phyloP scores from a whole-genome alignment of 2,797 vertebrate species.

The Myotis findleyi region DNA sequence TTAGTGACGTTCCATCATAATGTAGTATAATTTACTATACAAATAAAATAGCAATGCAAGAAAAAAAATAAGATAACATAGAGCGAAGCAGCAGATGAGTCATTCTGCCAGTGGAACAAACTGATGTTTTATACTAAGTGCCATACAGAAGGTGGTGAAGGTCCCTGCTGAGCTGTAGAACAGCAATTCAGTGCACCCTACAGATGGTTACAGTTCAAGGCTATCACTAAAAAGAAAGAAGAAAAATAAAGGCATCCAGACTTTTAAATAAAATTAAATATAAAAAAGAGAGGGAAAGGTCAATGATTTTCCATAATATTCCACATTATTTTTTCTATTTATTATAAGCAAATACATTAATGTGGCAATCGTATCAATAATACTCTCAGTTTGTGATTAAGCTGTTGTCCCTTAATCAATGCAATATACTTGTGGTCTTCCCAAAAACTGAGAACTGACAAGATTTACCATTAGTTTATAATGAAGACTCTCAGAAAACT shows the following conservation, averaged over 20 bases:
- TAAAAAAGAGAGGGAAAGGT: slow-evolving; percentile 44
- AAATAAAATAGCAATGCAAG: slow-evolving; percentile 72
- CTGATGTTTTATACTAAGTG: slow-evolving; percentile 76
- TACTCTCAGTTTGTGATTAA: background rate
- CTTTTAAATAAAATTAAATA: slow-evolving; percentile 33
- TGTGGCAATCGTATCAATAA: background rate
- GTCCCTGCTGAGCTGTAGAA: slow-evolving; percentile 75
- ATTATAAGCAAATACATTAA: slow-evolving; percentile 18
- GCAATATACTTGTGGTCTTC: background rate
- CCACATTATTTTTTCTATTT: background rate
- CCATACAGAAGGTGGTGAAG: slow-evolving; percentile 75
- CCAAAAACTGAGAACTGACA: background rate
- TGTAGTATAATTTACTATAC: slow-evolving; percentile 42
- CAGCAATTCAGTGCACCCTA: slow-evolving; percentile 57
- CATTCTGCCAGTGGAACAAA: slow-evolving; percentile 81
- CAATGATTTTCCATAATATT: slow-evolving; percentile 37
- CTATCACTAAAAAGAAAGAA: slow-evolving; percentile 64
- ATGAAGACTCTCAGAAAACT: background rate
- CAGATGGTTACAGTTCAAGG: slow-evolving; percentile 77
- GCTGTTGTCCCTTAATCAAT: background rate
- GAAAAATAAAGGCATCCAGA: slow-evolving; percentile 54
- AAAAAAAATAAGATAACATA: slow-evolving; percentile 78
- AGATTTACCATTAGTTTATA: background rate
- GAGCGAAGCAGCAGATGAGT: slow-evolving; percentile 75
- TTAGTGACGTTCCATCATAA: slow-evolving; percentile 61